Base-by-base conservation (phyloP, 2,888 invertebrate species). In the Trachelus iudaicus region DNA sequence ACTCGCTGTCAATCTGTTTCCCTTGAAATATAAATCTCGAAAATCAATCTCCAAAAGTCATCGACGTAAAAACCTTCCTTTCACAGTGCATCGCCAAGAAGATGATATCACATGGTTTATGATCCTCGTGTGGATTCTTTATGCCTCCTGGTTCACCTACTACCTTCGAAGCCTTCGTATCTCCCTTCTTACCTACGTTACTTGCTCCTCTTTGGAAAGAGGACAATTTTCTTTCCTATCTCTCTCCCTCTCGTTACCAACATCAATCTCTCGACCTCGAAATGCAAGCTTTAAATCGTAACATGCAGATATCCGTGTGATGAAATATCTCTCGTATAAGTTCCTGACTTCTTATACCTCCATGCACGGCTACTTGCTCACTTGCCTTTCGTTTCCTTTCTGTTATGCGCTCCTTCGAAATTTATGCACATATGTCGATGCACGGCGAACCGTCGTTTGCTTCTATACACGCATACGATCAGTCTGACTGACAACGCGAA, bases 61-160 rank as follows among this genome's bases (percentile, higher is more conserved):
- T 85, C 12, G 81, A 84, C 68, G 68, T 77, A 82, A 83, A 87
- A 86, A 87, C 88, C 87, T 88, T 88, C 87, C 84, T 85, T 84
- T 83, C 83, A 85, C 84, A 85, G 83, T 82, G 85, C 83, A 79
- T 82, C 82, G 76, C 82, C 82, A 83, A 83, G 85, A 89, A 89
- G 88, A 89, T 89, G 88, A 89, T 89, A 89, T 89, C 89, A 87
- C 84, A 88, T 88, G 83, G 84, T 89, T 89, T 89, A 89, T 87
- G 89, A 86, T 87, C 85, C 81, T 86, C 87, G 83, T 84, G 79
- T 73, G 85, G 88, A 88, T 89, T 86, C 85, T 88, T 89, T 88
- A 89, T 87, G 85, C 85, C 85, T 82, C 85, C 82, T 56, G 33
- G 11, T 30, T 68, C 4, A 76, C 68, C 15, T n/a, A 33, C 56